Percentiles rank a stretch among this genome's conserved stretches.
Conservation (phyloP, 1,140 invertebrate species). For the Nasonia giraulti region DNA sequence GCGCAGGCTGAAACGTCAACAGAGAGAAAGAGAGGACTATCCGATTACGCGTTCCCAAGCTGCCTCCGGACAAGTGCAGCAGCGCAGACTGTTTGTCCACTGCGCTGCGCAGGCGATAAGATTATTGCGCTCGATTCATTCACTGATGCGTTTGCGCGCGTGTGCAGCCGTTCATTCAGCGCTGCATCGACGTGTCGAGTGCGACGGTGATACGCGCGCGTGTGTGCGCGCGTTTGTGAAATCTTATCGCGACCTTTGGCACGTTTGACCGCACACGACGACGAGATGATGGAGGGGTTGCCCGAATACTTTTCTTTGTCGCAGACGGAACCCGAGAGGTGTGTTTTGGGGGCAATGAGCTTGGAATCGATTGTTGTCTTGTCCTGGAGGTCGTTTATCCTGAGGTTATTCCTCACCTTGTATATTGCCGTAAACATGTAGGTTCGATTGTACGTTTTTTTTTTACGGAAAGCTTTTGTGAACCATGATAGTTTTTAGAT, state of each 20-base stretch:
- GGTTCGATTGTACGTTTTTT: no score
- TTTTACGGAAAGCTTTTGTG: no score
- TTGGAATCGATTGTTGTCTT: not conserved
- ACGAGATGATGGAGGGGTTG: not conserved
- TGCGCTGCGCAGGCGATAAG: slow-evolving; percentile 28
- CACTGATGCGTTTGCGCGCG: slow-evolving; percentile 43
- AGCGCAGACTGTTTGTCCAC: slow-evolving; percentile 38
- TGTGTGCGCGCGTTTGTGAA: not conserved
- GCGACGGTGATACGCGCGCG: not conserved
- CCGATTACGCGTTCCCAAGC: slow-evolving; percentile 37
- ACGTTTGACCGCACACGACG: slow-evolving; percentile 38
- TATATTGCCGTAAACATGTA: no score
- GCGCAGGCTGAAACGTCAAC: slow-evolving; percentile 26
- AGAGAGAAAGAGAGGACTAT: slow-evolving; percentile 17
- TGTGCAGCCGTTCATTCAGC: not conserved
- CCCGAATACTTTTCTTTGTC: not conserved
- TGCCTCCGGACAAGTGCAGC: not conserved
- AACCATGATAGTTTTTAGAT: no score
- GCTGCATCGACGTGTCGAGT: not conserved
- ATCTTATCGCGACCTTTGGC: slow-evolving; percentile 27
- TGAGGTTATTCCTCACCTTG: no score
- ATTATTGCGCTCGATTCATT: slow-evolving; percentile 50
- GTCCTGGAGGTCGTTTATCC: no score
- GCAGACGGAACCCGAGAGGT: not conserved
- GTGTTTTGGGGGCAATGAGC: not conserved